Evolutionary conservation across 2,888 invertebrate species (phyloP).

Genomic region (Rhamnusium bicolor): DNA sequence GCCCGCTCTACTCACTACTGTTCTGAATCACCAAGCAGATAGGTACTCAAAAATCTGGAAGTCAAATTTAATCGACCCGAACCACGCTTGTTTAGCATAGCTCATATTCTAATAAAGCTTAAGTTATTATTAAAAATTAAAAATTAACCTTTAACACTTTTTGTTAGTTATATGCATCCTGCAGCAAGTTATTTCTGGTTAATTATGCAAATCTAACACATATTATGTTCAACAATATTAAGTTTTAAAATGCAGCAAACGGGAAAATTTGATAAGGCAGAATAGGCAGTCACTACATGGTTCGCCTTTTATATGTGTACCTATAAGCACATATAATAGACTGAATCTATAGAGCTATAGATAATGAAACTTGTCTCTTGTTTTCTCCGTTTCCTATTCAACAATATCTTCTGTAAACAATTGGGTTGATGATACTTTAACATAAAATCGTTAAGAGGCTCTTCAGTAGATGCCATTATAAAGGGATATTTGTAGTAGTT

Average conservation of each 20-base stretch:
- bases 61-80: no score
- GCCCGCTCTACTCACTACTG: no score
- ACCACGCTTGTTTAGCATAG: no score
- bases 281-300: constrained; percentile 1
- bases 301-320: constrained; percentile 15
- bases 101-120: no score
- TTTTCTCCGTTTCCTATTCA: constrained; percentile 15
- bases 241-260: not conserved
- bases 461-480: constrained; percentile 8
- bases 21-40: no score
- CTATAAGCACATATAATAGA: constrained; percentile 13
- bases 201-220: not conserved
- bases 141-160: no score
- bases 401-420: constrained; percentile 19
- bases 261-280: not conserved
- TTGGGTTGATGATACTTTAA: constrained; percentile 29
- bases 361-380: constrained; percentile 29
- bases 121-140: no score
- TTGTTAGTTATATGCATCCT: no score
- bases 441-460: constrained; percentile 30
- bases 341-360: constrained; percentile 19
- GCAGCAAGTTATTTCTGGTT: no score
- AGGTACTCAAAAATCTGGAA: no score
- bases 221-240: not conserved
- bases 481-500: constrained; percentile 5